Base-by-base conservation (phyloP, 2,888 invertebrate species). In the Augochlorella aurata region DNA sequence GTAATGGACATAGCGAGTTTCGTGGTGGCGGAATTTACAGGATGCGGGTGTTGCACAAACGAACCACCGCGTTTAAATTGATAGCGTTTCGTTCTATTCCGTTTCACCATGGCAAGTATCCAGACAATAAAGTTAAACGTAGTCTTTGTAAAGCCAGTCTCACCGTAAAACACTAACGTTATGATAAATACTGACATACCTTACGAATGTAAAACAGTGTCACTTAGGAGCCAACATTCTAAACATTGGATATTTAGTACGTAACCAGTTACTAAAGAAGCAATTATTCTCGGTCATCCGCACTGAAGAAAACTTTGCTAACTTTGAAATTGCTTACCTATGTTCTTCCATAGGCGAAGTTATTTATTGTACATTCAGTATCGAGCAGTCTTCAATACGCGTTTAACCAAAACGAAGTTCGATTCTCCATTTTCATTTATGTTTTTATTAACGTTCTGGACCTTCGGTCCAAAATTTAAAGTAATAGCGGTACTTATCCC, bases 41-140 rank as follows among this genome's bases (percentile, higher is more conserved):
- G 49, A 29, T n/a, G 49, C 38, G 63, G 66, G 74, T 63, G 73
- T 21, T 58, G 45, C 16, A 14, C 68, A 75, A 72, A 75, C 82
- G 66, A 77, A 77, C 68, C 61, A 12, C 54, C 16, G 47, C 68
- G 74, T 63, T 83, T 83, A 85, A 85, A 81, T 85, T 71, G 74
- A 85, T 81, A 71, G 58, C 76, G 52, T 83, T 77, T 78, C 74
- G 78, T 79, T 74, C 70, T 70, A 63, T 81, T 76, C 61, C 78
- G 82, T 74, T 79, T 72, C 44, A 50, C 74, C 58, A 79, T 85
- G 85, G 85, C 85, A 83, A 79, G 47, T 70, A 71, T 79, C 83
- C 85, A 85, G 80, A 66, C 71, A 77, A 83, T 83, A 79, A 83
- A 83, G 81, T 83, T 83, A 85, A 82, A 67, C 77, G 63, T 45